Conservation (phyloP, 2,113 vertebrate genomes). For the Spermophilus dauricus region DNA sequence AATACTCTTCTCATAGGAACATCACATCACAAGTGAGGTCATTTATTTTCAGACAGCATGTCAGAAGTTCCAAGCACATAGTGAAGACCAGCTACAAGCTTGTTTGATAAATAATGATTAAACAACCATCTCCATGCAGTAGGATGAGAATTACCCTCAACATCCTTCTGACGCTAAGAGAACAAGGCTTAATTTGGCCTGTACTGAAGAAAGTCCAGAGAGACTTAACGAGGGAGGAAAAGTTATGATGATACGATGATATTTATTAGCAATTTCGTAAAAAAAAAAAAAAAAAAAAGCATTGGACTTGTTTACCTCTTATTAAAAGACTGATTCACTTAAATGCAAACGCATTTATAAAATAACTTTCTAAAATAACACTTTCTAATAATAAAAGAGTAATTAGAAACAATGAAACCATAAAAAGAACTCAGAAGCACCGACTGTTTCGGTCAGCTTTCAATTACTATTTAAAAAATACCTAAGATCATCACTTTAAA, state of each 20-base stretch:
- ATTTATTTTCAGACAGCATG: not conserved
- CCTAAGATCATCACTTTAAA: not conserved
- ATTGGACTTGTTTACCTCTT: not conserved
- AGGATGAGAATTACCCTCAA: not conserved
- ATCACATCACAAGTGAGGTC: not conserved
- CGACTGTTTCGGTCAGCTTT: not conserved
- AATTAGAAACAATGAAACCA: not conserved
- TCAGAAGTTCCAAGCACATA: not conserved
- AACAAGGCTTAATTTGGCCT: not conserved
- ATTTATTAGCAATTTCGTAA: not conserved
- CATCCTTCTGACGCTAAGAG: not conserved
- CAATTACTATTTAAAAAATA: not conserved
- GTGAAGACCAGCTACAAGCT: not conserved
- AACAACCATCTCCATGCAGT: not conserved
- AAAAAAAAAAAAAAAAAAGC: no score
- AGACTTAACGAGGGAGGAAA: not conserved
- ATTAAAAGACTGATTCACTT: not conserved
- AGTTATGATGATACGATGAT: not conserved
- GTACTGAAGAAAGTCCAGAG: not conserved
- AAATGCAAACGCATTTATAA: constrained; percentile 14
- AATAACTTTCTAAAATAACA: not conserved
- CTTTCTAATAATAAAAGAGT: not conserved
- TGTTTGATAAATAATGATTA: not conserved
- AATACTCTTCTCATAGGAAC: not conserved
- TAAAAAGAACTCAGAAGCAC: not conserved